phyloP scores from a whole-genome alignment of 35 echinoderm and acorn worm genomes.

The Anneissia japonica region DNA sequence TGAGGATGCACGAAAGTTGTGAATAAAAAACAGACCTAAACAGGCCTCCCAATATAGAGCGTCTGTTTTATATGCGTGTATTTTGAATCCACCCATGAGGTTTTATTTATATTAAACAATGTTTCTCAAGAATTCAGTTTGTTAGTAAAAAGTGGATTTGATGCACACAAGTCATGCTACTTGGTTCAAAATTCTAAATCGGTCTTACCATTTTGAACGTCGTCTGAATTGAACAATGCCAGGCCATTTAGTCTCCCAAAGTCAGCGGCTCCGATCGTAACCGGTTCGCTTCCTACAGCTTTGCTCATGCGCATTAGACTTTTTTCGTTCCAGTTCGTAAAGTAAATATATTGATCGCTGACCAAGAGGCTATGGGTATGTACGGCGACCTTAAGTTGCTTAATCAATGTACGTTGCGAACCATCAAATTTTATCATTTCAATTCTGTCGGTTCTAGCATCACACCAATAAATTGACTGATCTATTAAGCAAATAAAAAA shows the following conservation, averaged over 20 bases:
- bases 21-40: no score
- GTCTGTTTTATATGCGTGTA: no score
- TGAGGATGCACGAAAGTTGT: no score
- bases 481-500: conserved; percentile 18
- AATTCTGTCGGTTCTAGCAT: conserved; percentile 56
- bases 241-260: conserved; percentile 65
- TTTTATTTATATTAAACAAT: no score
- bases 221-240: conserved; percentile 5
- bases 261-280: not conserved
- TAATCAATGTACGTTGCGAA: conserved; percentile 16
- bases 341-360: conserved; percentile 53
- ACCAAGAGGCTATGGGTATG: conserved; percentile 63
- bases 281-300: conserved; percentile 3
- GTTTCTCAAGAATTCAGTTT: no score
- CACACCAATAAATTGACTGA: conserved; percentile 82
- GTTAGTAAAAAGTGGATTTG: not conserved
- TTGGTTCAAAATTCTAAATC: not conserved
- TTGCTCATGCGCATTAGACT: conserved; percentile 60
- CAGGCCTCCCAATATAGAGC: no score
- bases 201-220: not conserved
- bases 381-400: not conserved
- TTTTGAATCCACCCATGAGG: no score
- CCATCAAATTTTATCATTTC: conserved; percentile 34
- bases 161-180: not conserved
- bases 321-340: conserved; percentile 67